Percentiles rank a stretch among this genome's conserved stretches.
Conservation (phyloP, 2,113 vertebrate genomes). For the Coturnix japonica region DNA sequence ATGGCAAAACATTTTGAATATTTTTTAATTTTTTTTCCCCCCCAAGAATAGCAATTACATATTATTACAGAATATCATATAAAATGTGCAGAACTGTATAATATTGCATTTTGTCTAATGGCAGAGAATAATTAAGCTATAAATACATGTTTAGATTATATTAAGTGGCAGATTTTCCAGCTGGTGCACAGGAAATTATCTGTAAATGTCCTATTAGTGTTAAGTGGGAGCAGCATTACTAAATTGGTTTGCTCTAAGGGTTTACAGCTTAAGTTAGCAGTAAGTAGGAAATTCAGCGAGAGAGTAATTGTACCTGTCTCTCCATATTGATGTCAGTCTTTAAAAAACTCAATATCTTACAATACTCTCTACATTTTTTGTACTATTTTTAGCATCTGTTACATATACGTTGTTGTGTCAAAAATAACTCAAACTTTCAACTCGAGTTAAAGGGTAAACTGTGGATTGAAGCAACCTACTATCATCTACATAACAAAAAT, state of each 20-base stretch:
- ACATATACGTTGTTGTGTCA: background rate
- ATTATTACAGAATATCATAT: background rate
- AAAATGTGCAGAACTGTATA: background rate
- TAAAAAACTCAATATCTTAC: background rate
- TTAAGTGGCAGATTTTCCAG: conserved; percentile 47
- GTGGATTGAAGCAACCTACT: background rate
- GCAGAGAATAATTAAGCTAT: conserved; percentile 52
- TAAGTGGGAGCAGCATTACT: conserved; percentile 37
- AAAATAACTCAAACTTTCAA: background rate
- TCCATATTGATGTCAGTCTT: background rate
- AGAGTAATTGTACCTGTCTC: background rate
- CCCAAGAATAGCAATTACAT: background rate
- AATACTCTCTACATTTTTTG: background rate
- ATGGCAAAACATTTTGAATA: background rate
- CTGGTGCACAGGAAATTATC: conserved; percentile 48
- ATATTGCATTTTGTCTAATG: conserved; percentile 19
- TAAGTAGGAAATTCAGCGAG: background rate
- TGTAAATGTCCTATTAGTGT: conserved; percentile 50
- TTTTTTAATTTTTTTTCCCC: background rate
- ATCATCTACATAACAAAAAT: background rate
- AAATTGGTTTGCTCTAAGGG: conserved; percentile 15
- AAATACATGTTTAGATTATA: conserved; percentile 49
- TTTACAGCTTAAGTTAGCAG: conserved; percentile 5
- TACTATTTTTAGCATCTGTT: background rate
- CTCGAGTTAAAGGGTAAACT: background rate